Evolutionary conservation across 2,888 invertebrate genomes (phyloP).

Genomic region (Hylaea fasciaria): DNA sequence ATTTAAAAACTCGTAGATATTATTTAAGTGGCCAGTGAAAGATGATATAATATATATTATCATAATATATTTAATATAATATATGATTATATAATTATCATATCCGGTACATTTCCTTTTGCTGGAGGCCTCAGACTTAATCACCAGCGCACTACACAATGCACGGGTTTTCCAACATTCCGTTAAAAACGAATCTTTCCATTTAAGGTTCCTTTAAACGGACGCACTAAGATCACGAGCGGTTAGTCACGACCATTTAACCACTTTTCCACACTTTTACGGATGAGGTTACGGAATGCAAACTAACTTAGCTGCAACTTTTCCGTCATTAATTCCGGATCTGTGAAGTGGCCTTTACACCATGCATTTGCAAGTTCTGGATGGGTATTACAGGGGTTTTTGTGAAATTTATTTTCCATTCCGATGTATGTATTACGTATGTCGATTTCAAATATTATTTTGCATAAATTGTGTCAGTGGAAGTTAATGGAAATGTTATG

Average conservation of each 20-base stretch:
- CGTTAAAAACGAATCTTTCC: conserved; percentile 18
- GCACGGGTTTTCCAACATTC: conserved; percentile 6
- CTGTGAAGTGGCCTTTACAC: conserved; percentile 8
- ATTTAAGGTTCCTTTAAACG: conserved; percentile 15
- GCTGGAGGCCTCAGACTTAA: neutral
- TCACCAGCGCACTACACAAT: neutral
- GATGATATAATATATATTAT: too few relatives aligned
- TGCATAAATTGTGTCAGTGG: too few relatives aligned
- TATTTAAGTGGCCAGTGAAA: too few relatives aligned
- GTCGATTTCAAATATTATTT: too few relatives aligned
- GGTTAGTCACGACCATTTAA: conserved; percentile 13
- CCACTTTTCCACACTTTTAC: conserved; percentile 18
- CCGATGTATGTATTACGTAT: too few relatives aligned
- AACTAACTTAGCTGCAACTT: conserved; percentile 4
- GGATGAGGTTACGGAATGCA: conserved; percentile 19
- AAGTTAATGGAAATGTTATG: too few relatives aligned
- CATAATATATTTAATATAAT: too few relatives aligned
- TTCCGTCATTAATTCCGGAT: conserved; percentile 16
- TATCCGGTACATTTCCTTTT: too few relatives aligned
- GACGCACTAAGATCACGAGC: conserved; percentile 15
- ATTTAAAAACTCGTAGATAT: too few relatives aligned
- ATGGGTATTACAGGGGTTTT: neutral
- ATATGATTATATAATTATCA: too few relatives aligned
- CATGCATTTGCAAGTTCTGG: too few relatives aligned
- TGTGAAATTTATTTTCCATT: neutral